Conservation (phyloP, 2,888 invertebrate genomes). For the Cantharis nigra region DNA sequence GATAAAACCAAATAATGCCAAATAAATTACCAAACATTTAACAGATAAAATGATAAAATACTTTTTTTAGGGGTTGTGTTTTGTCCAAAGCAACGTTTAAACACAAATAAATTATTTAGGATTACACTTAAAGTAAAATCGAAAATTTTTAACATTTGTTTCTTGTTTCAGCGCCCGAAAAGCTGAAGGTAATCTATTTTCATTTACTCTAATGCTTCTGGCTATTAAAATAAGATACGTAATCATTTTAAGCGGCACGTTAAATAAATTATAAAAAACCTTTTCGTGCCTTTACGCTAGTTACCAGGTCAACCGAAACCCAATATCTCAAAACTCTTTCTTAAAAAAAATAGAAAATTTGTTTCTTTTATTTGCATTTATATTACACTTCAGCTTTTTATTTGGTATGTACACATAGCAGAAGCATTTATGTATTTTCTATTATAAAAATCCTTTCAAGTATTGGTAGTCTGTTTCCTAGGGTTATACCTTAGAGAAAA, state of each 20-base stretch:
- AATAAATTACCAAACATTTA: background rate
- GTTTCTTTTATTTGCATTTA: conserved; percentile 27
- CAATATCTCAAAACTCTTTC: conserved; percentile 1
- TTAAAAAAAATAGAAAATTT: conserved; percentile 1
- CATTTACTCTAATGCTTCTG: conserved; percentile 14
- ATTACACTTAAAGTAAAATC: conserved; percentile 8
- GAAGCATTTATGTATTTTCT: background rate
- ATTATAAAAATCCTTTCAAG: background rate
- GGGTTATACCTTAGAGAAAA: conserved; percentile 21
- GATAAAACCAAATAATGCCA: background rate
- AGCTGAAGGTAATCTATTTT: conserved; percentile 17
- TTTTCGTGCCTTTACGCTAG: background rate
- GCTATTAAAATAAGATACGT: conserved; percentile 23
- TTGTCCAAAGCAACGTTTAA: conserved; percentile 2
- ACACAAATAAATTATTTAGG: conserved; percentile 14
- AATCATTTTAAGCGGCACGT: conserved; percentile 15
- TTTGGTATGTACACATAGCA: conserved; percentile 6
- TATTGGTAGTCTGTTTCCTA: background rate
- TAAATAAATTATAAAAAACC: conserved; percentile 18
- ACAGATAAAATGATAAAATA: conserved; percentile 2
- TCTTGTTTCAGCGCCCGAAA: conserved; percentile 5
- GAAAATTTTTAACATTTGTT: conserved; percentile 1
- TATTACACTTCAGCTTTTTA: conserved; percentile 26
- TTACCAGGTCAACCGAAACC: background rate
- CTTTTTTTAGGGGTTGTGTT: background rate